Base-by-base conservation (phyloP, 2,113 vertebrate species). In the Bufo gargarizans region DNA sequence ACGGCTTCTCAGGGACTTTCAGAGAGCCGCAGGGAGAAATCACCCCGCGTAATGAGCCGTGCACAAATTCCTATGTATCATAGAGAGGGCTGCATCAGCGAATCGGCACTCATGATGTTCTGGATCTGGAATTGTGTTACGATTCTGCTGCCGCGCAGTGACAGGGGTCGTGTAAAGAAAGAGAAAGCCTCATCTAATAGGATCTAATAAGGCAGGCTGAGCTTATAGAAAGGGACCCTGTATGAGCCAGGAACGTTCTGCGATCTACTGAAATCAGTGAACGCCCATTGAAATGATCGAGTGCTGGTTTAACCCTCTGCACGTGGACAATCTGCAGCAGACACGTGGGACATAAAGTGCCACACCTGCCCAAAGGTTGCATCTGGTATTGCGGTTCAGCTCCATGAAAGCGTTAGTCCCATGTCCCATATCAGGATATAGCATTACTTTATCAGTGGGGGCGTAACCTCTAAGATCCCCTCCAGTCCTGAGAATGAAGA, bases 21-120 rank as follows among this genome's bases (percentile, higher is more conserved):
- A 80, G 50, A 45, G 12, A 20, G 49, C 77, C 77, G 20, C n/a
- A 45, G 85, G 84, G 72, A 72, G 49, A 77, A 78, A 47, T 86
- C 84, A 10, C 84, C 63, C 45, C 84, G 59, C 6, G 55, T 55
- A 77, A 86, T 67, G 47, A 69, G 14, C 16, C 83, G 59, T 76
- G 61, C 76, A 56, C 58, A 16, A 67, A 67, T 80, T 69, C 22
- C 77, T 33, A 78, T 50, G 45, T 50, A 19, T 50, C 45, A 53
- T 77, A 65, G 12, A 76, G 45, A 58, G 50, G 63, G 45, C 74
- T 6, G 58, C 45, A 61, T 55, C n/a, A 4, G 13, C 16, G 61
- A 53, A 77, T 59, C 78, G 55, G 58, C 49, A 56, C 59, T 69
- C 14, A 33, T 65, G 12, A 65, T 86, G 9, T 59, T 74, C 58